Conservation (phyloP, 2,888 invertebrate genomes). For the Eupithecia subumbrata region DNA sequence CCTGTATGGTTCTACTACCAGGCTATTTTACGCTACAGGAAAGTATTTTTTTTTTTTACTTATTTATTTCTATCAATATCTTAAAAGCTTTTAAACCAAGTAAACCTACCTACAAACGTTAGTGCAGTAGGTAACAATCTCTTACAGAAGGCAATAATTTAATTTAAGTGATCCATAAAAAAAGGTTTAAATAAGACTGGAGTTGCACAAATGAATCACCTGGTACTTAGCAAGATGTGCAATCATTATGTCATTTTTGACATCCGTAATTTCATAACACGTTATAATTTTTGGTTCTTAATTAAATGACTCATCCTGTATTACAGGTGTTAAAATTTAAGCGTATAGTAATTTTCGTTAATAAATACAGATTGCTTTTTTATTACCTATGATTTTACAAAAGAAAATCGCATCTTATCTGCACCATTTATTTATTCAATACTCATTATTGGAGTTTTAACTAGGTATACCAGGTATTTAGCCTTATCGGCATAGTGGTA, state of each 20-base stretch:
- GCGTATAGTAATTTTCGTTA: neutral
- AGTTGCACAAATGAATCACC: conserved; percentile 21
- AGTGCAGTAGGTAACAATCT: neutral
- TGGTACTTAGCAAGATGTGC: conserved; percentile 18
- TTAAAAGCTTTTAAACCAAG: neutral
- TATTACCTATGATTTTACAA: neutral
- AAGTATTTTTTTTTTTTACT: too few species aligned
- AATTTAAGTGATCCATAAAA: conserved; percentile 29
- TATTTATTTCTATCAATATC: too few species aligned
- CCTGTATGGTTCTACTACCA: too few species aligned
- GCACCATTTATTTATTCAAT: neutral
- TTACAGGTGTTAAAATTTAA: conserved; percentile 3
- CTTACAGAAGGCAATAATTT: conserved; percentile 8
- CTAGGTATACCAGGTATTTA: neutral
- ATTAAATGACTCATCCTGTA: neutral
- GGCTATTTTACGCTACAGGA: too few species aligned
- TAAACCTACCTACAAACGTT: neutral
- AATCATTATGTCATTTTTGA: conserved; percentile 20
- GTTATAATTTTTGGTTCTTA: conserved; percentile 13
- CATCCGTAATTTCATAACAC: conserved; percentile 17
- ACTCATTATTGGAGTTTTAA: neutral
- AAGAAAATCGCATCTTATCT: neutral
- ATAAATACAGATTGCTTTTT: neutral
- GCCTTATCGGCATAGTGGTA: neutral
- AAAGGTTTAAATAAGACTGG: conserved; percentile 9